These are phyloP conservation scores for Pygoscelis antarcticus DNA, from an alignment of 2,113 vertebrate genomes.

Conservation along the genomic window DNA sequence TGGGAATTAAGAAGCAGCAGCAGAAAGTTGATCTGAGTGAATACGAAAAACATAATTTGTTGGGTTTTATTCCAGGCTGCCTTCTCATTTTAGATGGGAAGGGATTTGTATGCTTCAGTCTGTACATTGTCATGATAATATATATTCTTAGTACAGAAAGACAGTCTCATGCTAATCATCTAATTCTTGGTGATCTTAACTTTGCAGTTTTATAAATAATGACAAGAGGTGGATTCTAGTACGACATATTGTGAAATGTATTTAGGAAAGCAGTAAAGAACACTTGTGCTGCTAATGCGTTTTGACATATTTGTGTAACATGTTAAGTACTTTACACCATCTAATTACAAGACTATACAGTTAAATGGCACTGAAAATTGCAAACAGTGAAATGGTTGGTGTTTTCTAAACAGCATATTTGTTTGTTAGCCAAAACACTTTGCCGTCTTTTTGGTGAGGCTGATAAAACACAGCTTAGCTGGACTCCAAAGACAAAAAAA, in stretches of 20 bases:
- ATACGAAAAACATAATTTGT: not conserved
- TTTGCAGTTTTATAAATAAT: not conserved
- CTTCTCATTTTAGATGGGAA: not conserved
- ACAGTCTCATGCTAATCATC: not conserved
- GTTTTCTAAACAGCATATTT: not conserved
- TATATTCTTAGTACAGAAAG: not conserved
- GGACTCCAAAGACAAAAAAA: not conserved
- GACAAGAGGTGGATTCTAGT: not conserved
- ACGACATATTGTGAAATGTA: not conserved
- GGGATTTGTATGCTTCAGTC: not conserved
- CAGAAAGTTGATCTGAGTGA: not conserved
- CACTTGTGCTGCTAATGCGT: not conserved
- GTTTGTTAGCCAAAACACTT: conserved; percentile 1
- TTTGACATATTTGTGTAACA: conserved; percentile 28
- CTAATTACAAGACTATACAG: not conserved
- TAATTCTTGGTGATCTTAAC: not conserved
- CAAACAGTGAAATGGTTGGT: not conserved
- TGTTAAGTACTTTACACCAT: conserved; percentile 12
- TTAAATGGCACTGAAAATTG: not conserved
- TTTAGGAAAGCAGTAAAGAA: not conserved
- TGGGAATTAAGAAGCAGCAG: not conserved
- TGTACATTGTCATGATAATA: not conserved
- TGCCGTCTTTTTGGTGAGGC: not conserved
- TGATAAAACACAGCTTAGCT: not conserved
- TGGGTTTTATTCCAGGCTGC: not conserved